Base-by-base conservation (phyloP, 1,140 invertebrate genomes). In the Neodiprion fabricii region DNA sequence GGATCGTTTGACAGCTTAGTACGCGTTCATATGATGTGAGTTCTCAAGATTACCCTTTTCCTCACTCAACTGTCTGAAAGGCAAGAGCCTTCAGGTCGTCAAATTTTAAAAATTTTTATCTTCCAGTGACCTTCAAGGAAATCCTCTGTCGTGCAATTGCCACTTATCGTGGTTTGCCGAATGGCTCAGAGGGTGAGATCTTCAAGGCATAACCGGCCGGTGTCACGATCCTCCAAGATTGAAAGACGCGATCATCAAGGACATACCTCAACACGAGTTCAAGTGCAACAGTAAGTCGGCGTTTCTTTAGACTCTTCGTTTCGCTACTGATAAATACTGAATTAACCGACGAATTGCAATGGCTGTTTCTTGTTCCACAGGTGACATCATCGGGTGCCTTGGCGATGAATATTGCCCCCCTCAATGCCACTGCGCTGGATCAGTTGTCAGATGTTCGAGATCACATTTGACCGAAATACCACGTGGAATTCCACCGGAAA, bases 141-240 rank as follows among this genome's bases (percentile, higher is more conserved):
- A 99, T 90, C 96, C 97, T 40, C 94, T 99, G 83, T 92, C 94
- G 73, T 99, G 98, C 90, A 98, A 98, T 88, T 99, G 98, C 87
- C 96, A 99, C 90, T 90, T 99, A 78, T 92, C 94, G 40, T 99
- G 97, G 97, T 93, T 99, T 83, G 92, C 95, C 65, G 93, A 96
- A 75, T 99, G 97, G 97, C 85, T 99, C 76, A 94, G 94, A 72
- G 92, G 91, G 82, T 93, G 92, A 72, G 92, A 93, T 23, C 88
- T 95, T n/a, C 91, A 93, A 47, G 94, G 93, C 12, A 95, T 94
- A 71, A 88, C 91, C 50, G 92, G 95, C 66, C 91, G 91, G 75
- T 99, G 98, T 87, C 91, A 93, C 71, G 89, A 92, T 50, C 98
- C 98, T 5, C 87, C 91, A 1, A 87, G 92, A 77, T 89, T 99